phyloP scores from a whole-genome alignment of 2,888 invertebrate genomes.

The Dimorphilus gyrociliatus region DNA sequence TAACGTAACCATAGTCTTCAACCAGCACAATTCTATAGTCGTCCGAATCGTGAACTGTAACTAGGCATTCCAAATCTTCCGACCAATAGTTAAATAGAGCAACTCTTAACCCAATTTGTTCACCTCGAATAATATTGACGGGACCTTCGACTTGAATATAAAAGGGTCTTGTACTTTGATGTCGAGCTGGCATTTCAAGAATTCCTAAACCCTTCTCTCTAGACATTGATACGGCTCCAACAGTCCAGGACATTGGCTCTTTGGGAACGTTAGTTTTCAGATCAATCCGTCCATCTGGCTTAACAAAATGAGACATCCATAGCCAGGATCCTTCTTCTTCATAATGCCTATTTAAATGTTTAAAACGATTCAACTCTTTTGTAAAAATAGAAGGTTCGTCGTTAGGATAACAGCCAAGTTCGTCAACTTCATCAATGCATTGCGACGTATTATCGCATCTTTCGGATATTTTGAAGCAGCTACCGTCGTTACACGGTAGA shows the following conservation, averaged over 20 bases:
- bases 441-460: slow-evolving; percentile 61
- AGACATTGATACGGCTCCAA: slow-evolving; percentile 78
- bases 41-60: slow-evolving; percentile 61
- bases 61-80: slow-evolving; percentile 42
- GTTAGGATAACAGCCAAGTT: slow-evolving; percentile 17
- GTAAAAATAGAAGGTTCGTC: too few species aligned
- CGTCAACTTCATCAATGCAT: slow-evolving; percentile 47
- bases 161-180: slow-evolving; percentile 74
- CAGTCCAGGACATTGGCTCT: slow-evolving; percentile 54
- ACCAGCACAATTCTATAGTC: slow-evolving; percentile 51
- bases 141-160: slow-evolving; percentile 90
- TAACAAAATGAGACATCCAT: slow-evolving; percentile 55
- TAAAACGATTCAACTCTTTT: slow-evolving; percentile 52
- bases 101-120: slow-evolving; percentile 78
- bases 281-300: slow-evolving; percentile 32
- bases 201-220: slow-evolving; percentile 70
- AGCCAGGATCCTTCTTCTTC: slow-evolving; percentile 76
- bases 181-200: slow-evolving; percentile 59
- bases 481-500: slow-evolving; percentile 16
- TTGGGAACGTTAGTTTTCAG: slow-evolving; percentile 27
- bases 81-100: slow-evolving; percentile 85
- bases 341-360: slow-evolving; percentile 70
- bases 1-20: slow-evolving; percentile 42
- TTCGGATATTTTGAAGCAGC: slow-evolving; percentile 57
- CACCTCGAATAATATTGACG: slow-evolving; percentile 61